Conservation (phyloP, 2,113 vertebrate genomes). For the Brachypodius melanocephalos region DNA sequence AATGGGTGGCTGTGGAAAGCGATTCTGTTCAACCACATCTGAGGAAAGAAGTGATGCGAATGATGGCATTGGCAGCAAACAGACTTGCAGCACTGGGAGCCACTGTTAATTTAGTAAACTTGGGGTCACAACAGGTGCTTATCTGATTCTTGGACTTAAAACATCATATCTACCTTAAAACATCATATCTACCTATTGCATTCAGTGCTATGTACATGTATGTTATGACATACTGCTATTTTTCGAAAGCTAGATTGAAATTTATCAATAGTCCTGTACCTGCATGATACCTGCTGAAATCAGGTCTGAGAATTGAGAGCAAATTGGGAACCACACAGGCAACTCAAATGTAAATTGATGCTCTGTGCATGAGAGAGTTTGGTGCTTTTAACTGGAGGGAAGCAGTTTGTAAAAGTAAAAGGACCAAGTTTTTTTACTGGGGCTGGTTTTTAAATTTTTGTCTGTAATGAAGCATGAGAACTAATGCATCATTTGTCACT, state of each 20-base stretch:
- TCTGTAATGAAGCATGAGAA: background rate
- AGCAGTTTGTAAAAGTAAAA: background rate
- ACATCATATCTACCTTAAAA: background rate
- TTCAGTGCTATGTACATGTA: background rate
- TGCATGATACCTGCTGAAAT: background rate
- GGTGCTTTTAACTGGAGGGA: background rate
- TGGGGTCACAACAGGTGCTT: constrained; percentile 79
- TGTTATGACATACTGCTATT: background rate
- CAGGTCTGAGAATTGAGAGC: background rate
- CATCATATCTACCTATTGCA: background rate
- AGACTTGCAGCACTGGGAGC: constrained; percentile 79
- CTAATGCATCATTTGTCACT: background rate
- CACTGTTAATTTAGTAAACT: constrained; percentile 71
- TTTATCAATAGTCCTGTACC: background rate
- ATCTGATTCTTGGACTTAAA: background rate
- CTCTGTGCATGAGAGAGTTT: background rate
- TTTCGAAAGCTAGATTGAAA: background rate
- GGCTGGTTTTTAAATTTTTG: background rate
- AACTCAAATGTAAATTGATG: background rate
- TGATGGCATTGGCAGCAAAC: constrained; percentile 78
- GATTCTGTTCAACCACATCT: constrained; percentile 81
- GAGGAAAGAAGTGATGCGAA: constrained; percentile 75
- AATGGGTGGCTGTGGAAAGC: constrained; percentile 88
- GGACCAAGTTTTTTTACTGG: background rate
- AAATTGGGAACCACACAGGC: background rate